Percentiles rank a stretch among this genome's conserved stretches.
Conservation (phyloP, 2,888 invertebrate species). For the Cosmorhoe ocellata region DNA sequence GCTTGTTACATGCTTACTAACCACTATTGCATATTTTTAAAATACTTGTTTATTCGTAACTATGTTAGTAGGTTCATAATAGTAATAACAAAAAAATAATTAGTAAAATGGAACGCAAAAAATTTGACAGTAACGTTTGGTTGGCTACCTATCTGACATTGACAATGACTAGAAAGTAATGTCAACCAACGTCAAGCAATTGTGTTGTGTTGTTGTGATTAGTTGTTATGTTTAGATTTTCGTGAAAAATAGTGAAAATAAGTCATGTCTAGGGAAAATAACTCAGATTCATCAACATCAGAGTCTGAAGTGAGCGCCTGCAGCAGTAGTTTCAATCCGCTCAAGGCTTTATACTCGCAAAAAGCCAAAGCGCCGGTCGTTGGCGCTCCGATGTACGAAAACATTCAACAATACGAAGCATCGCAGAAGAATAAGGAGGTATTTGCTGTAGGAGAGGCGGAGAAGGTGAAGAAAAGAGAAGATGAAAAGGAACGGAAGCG, state of each 20-base stretch:
- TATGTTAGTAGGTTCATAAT: too few relatives aligned
- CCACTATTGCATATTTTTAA: background rate
- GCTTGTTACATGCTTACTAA: slow-evolving; percentile 12
- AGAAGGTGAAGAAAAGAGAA: slow-evolving; percentile 57
- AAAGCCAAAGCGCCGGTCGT: slow-evolving; percentile 79
- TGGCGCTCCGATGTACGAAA: slow-evolving; percentile 85
- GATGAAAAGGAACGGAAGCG: slow-evolving; percentile 55
- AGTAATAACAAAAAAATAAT: too few relatives aligned
- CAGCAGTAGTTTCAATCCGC: slow-evolving; percentile 84
- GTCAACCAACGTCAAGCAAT: too few relatives aligned
- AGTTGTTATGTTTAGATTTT: slow-evolving; percentile 12
- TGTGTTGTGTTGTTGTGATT: slow-evolving; percentile 11
- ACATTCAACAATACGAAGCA: slow-evolving; percentile 83
- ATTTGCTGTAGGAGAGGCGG: slow-evolving; percentile 55
- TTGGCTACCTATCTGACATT: too few relatives aligned
- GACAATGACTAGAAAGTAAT: background rate
- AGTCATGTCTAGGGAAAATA: slow-evolving; percentile 54
- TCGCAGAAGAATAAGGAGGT: slow-evolving; percentile 44
- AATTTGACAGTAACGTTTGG: too few relatives aligned
- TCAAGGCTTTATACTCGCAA: slow-evolving; percentile 85
- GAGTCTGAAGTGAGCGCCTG: slow-evolving; percentile 69
- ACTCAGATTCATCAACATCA: slow-evolving; percentile 65
- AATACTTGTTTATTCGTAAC: too few relatives aligned
- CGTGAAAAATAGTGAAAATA: slow-evolving; percentile 3
- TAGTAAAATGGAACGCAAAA: background rate